Evolutionary conservation across 2,797 vertebrate species (phyloP).

Genomic region (Erpetoichthys calabaricus): DNA sequence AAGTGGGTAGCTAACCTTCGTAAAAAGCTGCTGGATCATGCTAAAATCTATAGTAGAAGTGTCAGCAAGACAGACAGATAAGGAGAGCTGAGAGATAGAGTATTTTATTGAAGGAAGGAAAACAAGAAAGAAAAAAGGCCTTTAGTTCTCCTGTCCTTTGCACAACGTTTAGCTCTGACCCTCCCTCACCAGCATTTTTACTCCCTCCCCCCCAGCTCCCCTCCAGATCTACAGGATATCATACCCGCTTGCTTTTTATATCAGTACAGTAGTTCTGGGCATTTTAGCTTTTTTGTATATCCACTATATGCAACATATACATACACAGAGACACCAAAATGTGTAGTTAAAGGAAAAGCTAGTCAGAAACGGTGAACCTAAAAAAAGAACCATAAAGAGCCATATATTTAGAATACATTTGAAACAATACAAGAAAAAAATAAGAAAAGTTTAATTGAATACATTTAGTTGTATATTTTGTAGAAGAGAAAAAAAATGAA

Average conservation of each 20-base stretch:
- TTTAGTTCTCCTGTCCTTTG: conserved; percentile 75
- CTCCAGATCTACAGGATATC: conserved; percentile 55
- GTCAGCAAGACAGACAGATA: conserved; percentile 10
- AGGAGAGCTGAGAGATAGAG: conserved; percentile 23
- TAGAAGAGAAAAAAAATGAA: no score
- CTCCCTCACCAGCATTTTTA: conserved; percentile 79
- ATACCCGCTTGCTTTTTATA: conserved; percentile 47
- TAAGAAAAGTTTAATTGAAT: no score
- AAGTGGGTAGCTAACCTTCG: conserved; percentile 51
- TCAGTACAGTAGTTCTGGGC: conserved; percentile 45
- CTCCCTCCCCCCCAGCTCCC: conserved; percentile 42
- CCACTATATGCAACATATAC: conserved; percentile 42
- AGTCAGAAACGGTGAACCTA: no score
- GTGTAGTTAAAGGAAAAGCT: no score
- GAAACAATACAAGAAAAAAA: no score
- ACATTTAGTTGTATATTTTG: no score
- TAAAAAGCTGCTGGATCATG: conserved; percentile 48
- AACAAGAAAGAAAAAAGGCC: conserved; percentile 34
- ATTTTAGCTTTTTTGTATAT: conserved; percentile 38
- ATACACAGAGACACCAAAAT: conserved; percentile 45
- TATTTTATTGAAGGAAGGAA: conserved; percentile 33
- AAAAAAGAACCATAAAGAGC: no score
- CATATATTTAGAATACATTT: no score
- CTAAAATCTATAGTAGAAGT: conserved; percentile 47
- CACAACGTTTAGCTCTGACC: conserved; percentile 88